These are phyloP conservation scores for Agrenia bidenticulata DNA, from an alignment of 2,888 invertebrate species.

Conservation along the genomic window DNA sequence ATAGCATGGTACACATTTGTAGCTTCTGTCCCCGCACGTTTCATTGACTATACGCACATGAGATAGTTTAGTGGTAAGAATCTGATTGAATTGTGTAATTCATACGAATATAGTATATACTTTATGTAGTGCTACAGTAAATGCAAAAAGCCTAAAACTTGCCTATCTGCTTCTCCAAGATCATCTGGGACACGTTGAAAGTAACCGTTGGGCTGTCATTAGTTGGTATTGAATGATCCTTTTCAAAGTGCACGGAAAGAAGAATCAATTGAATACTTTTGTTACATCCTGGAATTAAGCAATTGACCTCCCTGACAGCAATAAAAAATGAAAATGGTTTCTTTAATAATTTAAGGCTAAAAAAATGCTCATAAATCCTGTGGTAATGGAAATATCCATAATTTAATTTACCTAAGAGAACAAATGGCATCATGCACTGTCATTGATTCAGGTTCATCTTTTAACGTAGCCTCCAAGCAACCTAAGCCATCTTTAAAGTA, in stretches of 20 bases:
- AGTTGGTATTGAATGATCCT: slow-evolving; percentile 23
- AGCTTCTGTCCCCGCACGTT: slow-evolving; percentile 33
- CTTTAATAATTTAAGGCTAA: too few species aligned
- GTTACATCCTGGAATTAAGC: slow-evolving; percentile 43
- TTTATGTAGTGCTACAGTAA: too few species aligned
- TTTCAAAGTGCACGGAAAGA: slow-evolving; percentile 36
- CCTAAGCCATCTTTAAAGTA: slow-evolving; percentile 37
- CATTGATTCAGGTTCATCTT: slow-evolving; percentile 40
- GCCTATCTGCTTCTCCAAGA: slow-evolving; percentile 22
- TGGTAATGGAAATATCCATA: neutral
- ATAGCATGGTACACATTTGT: slow-evolving; percentile 31
- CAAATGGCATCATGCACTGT: slow-evolving; percentile 44
- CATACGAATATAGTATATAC: too few species aligned
- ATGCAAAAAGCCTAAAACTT: too few species aligned
- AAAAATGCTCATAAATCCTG: too few species aligned
- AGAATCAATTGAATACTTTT: slow-evolving; percentile 29
- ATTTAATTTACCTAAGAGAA: slow-evolving; percentile 40
- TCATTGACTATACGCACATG: slow-evolving; percentile 38
- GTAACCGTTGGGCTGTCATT: slow-evolving; percentile 19
- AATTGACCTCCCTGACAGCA: slow-evolving; percentile 38
- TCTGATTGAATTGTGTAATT: too few species aligned
- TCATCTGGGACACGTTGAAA: slow-evolving; percentile 37
- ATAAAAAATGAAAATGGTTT: neutral
- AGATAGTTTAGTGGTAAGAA: too few species aligned
- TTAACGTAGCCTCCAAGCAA: slow-evolving; percentile 38